phyloP scores from a whole-genome alignment of 1,140 invertebrate species.

The Conus ventricosus region DNA sequence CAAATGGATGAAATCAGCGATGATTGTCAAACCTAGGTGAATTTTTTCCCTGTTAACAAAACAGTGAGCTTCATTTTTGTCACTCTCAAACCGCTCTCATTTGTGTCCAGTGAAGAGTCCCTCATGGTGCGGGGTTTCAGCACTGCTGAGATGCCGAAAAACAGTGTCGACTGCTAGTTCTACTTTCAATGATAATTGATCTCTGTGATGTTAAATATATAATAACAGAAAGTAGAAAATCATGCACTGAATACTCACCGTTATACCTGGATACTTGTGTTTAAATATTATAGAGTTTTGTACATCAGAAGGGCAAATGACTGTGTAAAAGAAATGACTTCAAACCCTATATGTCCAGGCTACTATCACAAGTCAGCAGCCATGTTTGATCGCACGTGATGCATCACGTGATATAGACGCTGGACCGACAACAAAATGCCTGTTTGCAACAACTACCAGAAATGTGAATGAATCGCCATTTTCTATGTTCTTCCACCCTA shows the following conservation, averaged over 20 bases:
- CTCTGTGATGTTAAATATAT: no score
- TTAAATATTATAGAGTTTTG: background rate
- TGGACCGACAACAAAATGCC: background rate
- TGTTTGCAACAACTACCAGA: background rate
- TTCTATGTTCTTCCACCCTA: no score
- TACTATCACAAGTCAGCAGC: slow-evolving; percentile 21
- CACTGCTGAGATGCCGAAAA: background rate
- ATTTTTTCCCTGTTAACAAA: no score
- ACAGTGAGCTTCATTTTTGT: no score
- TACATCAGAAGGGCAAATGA: no score
- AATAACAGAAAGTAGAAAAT: no score
- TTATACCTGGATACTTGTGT: background rate
- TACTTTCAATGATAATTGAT: no score
- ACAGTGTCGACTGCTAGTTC: background rate
- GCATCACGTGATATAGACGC: slow-evolving; percentile 17
- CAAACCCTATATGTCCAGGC: background rate
- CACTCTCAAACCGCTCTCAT: no score
- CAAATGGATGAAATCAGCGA: no score
- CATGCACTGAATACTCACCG: background rate
- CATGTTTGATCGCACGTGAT: slow-evolving; percentile 39
- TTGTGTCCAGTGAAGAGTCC: no score
- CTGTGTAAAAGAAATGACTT: background rate
- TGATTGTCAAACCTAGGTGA: no score
- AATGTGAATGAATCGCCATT: no score
- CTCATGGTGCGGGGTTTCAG: background rate